Percentiles rank a stretch among this genome's conserved stretches.
phyloP scores from a whole-genome alignment of 2,113 vertebrate genomes.

The Grus americana region DNA sequence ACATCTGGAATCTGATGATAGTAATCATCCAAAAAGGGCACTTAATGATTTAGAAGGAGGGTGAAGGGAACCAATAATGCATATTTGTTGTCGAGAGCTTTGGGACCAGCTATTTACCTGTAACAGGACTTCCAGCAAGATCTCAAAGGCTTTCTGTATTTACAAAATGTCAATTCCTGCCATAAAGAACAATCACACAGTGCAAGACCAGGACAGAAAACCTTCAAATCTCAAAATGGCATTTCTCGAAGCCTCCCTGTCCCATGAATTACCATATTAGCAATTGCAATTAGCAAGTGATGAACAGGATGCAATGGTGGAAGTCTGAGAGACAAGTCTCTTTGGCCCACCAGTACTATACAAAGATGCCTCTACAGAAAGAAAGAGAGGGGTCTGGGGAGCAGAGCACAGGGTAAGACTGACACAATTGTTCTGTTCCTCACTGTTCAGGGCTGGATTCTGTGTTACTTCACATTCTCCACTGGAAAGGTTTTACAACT shows the following conservation, averaged over 20 bases:
- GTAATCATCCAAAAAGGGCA: neutral
- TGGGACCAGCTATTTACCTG: neutral
- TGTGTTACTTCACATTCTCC: neutral
- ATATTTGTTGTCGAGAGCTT: neutral
- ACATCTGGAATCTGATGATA: slow-evolving; percentile 21
- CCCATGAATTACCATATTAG: neutral
- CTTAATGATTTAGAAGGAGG: neutral
- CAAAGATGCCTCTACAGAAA: neutral
- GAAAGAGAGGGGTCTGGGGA: neutral
- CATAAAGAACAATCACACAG: neutral
- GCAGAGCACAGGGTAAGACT: neutral
- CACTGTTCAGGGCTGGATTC: neutral
- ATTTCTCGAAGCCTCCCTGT: neutral
- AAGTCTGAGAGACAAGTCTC: neutral
- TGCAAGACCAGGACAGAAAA: neutral
- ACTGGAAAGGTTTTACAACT: neutral
- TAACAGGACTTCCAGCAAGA: neutral
- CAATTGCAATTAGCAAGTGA: neutral
- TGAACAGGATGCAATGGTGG: neutral
- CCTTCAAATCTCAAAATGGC: neutral
- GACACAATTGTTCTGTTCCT: neutral
- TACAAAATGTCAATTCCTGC: neutral
- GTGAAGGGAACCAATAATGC: neutral
- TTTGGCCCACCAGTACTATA: neutral
- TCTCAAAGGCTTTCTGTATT: neutral